A percentile compares a stretch with the other conserved stretches of the same genome.
Evolutionary conservation across 2,888 invertebrate genomes (phyloP).

Genomic region (Archaeoteleia sp.): DNA sequence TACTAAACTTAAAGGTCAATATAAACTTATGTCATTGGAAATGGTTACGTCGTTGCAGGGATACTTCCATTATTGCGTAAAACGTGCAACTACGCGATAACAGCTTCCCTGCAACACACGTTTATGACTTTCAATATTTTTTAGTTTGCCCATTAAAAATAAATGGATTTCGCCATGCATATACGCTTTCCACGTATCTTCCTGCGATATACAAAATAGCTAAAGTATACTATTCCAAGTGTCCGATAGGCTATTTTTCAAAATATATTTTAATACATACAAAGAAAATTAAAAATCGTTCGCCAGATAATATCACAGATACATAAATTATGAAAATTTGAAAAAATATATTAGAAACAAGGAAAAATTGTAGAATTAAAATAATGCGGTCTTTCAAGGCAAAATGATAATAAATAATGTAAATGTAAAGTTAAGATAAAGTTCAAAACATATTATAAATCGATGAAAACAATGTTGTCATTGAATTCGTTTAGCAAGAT

Average conservation of each 20-base stretch:
- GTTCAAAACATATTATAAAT: too few relatives aligned
- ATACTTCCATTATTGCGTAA: slow-evolving; percentile 28
- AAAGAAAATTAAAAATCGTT: slow-evolving; percentile 18
- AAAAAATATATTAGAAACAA: too few relatives aligned
- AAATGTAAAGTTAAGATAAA: too few relatives aligned
- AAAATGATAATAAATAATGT: too few relatives aligned
- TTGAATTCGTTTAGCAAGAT: too few relatives aligned
- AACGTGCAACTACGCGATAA: slow-evolving; percentile 36
- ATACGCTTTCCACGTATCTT: slow-evolving; percentile 18
- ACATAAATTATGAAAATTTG: too few relatives aligned
- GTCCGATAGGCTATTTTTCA: not conserved
- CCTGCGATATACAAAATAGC: slow-evolving; percentile 13
- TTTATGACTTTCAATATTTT: slow-evolving; percentile 41
- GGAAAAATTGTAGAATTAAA: too few relatives aligned
- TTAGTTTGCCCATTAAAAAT: slow-evolving; percentile 39
- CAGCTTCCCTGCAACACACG: slow-evolving; percentile 22
- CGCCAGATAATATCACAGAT: too few relatives aligned
- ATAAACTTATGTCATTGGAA: slow-evolving; percentile 33
- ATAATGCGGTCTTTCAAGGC: too few relatives aligned
- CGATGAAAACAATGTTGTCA: too few relatives aligned
- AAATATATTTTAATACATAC: not conserved
- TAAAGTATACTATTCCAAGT: slow-evolving; percentile 13
- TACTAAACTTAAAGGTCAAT: slow-evolving; percentile 32
- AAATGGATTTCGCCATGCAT: slow-evolving; percentile 25
- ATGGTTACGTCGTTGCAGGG: slow-evolving; percentile 18